Evolutionary conservation across 2,797 vertebrate species (phyloP).

Genomic region (Kryptopterus vitreolus): DNA sequence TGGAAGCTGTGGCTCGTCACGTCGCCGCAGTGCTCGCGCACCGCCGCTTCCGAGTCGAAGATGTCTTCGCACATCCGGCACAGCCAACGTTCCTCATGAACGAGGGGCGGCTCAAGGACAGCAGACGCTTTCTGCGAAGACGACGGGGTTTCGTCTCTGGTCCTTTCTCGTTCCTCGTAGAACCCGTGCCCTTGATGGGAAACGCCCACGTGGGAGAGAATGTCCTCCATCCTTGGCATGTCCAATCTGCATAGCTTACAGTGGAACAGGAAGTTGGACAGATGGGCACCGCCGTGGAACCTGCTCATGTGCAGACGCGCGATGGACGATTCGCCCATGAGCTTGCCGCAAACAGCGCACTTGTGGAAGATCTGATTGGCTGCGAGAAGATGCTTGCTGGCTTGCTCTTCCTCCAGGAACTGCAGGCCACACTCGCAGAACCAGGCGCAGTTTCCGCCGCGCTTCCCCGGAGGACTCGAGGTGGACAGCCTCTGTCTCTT

Average conservation of each 20-base stretch:
- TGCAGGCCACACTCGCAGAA: conserved; percentile 85
- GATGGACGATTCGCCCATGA: conserved; percentile 83
- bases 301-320: conserved; percentile 94
- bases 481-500: conserved; percentile 67
- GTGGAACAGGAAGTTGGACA: conserved; percentile 87
- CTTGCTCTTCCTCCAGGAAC: conserved; percentile 81
- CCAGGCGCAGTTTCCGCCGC: conserved; percentile 66
- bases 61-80: conserved; percentile 93
- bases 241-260: conserved; percentile 84
- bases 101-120: not conserved
- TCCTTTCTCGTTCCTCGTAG: conserved; percentile 71
- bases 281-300: conserved; percentile 92
- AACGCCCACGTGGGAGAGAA: conserved; percentile 83
- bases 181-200: conserved; percentile 85
- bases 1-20: conserved; percentile 85
- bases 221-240: conserved; percentile 78
- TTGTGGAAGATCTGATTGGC: conserved; percentile 90
- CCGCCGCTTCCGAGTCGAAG: conserved; percentile 80
- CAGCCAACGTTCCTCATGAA: conserved; percentile 79
- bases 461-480: conserved; percentile 33
- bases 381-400: conserved; percentile 83
- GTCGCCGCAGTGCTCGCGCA: conserved; percentile 81
- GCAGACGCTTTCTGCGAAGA: conserved; percentile 61
- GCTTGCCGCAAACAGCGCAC: conserved; percentile 89
- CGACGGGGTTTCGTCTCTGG: conserved; percentile 58